Evolutionary conservation across 1,140 invertebrate species (phyloP).

Genomic region (Cephus cinctus): DNA sequence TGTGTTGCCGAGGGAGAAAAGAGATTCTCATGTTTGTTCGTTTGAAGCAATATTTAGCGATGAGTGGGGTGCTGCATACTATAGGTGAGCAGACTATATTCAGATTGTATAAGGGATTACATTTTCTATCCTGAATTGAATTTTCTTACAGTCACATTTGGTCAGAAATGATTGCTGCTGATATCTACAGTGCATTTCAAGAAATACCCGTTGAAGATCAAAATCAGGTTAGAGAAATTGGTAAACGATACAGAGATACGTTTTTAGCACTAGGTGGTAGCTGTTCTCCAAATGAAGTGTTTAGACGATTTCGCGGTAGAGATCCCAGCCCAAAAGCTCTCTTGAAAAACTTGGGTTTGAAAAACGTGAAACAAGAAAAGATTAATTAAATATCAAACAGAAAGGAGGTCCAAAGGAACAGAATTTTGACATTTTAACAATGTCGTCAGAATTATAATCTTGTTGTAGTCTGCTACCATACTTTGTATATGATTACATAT

Average conservation of each 20-base stretch:
- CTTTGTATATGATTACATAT: too few species aligned
- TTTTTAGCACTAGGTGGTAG: constrained; percentile 83
- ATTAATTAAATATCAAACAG: too few species aligned
- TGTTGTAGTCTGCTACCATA: too few species aligned
- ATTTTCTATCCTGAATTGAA: constrained; percentile 17
- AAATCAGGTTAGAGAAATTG: constrained; percentile 58
- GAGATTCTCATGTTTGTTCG: constrained; percentile 77
- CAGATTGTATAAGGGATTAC: background rate
- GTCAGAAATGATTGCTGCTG: constrained; percentile 87
- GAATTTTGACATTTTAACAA: too few species aligned
- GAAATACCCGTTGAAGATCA: constrained; percentile 59
- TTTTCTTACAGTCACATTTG: constrained; percentile 70
- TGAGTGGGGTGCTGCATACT: constrained; percentile 75
- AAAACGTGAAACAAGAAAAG: too few species aligned
- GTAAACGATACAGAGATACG: constrained; percentile 77
- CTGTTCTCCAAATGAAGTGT: constrained; percentile 78
- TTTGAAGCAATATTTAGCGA: constrained; percentile 73
- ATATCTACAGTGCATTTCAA: constrained; percentile 81
- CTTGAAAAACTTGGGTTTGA: constrained; percentile 65
- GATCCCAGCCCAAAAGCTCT: constrained; percentile 85
- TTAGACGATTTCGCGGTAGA: constrained; percentile 85
- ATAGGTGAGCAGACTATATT: constrained; percentile 40
- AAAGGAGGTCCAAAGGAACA: too few species aligned
- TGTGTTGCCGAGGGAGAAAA: constrained; percentile 70
- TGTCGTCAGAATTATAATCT: too few species aligned